phyloP scores from a whole-genome alignment of 2,888 invertebrate genomes.

The Entomobrya proxima region DNA sequence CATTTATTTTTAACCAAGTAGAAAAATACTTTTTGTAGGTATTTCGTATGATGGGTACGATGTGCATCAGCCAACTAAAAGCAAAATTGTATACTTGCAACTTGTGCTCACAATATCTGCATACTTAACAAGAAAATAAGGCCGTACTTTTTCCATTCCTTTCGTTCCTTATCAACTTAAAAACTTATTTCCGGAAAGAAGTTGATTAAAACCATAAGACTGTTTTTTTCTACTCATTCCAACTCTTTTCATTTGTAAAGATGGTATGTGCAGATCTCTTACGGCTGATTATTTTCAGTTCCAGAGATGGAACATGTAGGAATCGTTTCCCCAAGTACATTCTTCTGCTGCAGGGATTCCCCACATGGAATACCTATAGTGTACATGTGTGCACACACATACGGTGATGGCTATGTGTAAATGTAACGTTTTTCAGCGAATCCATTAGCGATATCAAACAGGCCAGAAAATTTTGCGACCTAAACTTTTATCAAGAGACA shows the following conservation, averaged over 20 bases:
- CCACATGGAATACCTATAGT: background rate
- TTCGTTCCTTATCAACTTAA: slow-evolving; percentile 21
- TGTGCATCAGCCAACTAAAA: background rate
- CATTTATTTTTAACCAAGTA: slow-evolving; percentile 24
- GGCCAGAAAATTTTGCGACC: slow-evolving; percentile 57
- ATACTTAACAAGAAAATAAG: slow-evolving; percentile 10
- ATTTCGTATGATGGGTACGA: background rate
- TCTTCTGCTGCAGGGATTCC: background rate
- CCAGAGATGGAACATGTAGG: background rate
- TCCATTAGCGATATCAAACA: slow-evolving; percentile 54
- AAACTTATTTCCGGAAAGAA: slow-evolving; percentile 46
- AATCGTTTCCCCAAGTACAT: background rate
- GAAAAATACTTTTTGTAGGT: background rate
- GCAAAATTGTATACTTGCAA: background rate
- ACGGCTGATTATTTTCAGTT: slow-evolving; percentile 33
- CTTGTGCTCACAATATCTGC: background rate
- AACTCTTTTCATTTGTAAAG: slow-evolving; percentile 40
- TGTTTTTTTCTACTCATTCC: slow-evolving; percentile 25
- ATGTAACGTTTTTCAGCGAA: slow-evolving; percentile 42
- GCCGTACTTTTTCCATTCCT: background rate
- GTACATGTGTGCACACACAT: background rate
- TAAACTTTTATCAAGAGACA: slow-evolving; percentile 58
- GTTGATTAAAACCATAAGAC: slow-evolving; percentile 44
- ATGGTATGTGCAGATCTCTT: slow-evolving; percentile 35
- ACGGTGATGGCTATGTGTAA: background rate